Base-by-base conservation (phyloP, 2,113 vertebrate genomes). In the Talpa occidentalis region DNA sequence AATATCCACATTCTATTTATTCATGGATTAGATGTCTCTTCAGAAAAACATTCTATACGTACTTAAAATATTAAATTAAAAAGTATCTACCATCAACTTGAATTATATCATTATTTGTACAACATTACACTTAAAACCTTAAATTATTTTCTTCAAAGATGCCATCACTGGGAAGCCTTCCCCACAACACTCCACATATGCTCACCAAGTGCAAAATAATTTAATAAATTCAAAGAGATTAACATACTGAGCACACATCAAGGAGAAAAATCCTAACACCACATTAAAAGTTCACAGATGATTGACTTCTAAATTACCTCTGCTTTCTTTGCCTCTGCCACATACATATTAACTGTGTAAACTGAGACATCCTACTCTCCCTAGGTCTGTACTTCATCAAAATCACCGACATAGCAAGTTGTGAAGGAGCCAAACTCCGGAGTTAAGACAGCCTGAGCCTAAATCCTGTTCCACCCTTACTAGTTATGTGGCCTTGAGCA, bases 371-470 rank as follows among this genome's bases (percentile, higher is more conserved):
- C 0, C 26, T 42, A 52, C 6, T 17, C 60, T 80, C 2, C 77
- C 66, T 37, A 69, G 47, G 44, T 82, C 83, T 94, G 7, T 77
- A 90, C 49, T 77, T 94, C 44, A 52, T 89, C 69, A 76, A 44
- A 86, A 67, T 49, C 32, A 74, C 42, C 10, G 59, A 67, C 42
- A 15, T 16, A 62, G 40, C 54, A 69, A 94, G 42, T 14, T 11
- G 21, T 59, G 49, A 95, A 81, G 35, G 67, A 42, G 9, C 6
- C 17, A 49, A 44, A 9, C 62, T 84, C 78, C n/a, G 24, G 44
- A 78, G 37, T 84, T 35, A 52, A 52, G 0, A 73, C 24, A 30
- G n/a, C 35, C 26, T 35, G 42, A 91, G 47, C 66, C 10, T 86
- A 56, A 92, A 70, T 26, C 21, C 22, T 72, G 59, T 14, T 88